Evolutionary conservation across 1,140 invertebrate genomes (phyloP).

Genomic region (Mylabris phalerata): DNA sequence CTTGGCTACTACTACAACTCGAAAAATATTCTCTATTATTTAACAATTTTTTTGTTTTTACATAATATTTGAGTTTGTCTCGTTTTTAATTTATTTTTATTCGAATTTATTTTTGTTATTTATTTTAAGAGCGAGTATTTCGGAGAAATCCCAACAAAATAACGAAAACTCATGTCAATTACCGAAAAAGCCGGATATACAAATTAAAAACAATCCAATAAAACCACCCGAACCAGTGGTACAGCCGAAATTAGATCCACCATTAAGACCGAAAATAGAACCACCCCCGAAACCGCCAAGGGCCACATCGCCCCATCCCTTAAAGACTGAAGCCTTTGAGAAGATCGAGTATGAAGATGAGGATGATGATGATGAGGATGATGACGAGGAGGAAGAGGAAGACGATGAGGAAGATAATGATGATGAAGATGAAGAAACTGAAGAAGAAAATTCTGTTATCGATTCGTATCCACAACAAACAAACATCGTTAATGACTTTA

Average conservation of each 20-base stretch:
- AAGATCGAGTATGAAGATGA: conserved; percentile 35
- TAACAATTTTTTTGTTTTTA: no score
- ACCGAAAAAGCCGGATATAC: neutral
- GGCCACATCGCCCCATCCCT: conserved; percentile 36
- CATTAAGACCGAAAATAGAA: conserved; percentile 12
- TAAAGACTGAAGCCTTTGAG: conserved; percentile 30
- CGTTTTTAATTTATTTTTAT: conserved; percentile 19
- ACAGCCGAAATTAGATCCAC: conserved; percentile 1
- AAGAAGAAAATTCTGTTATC: conserved; percentile 33
- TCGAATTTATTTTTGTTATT: conserved; percentile 27
- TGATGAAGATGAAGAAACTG: conserved; percentile 30
- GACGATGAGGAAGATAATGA: conserved; percentile 32
- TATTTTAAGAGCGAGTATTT: conserved; percentile 21
- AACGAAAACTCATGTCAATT: no score
- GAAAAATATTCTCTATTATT: no score
- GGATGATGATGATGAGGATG: conserved; percentile 29
- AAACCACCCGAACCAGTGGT: conserved; percentile 6
- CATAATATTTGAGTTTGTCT: neutral
- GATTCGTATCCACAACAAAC: conserved; percentile 17
- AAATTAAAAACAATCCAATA: conserved; percentile 17
- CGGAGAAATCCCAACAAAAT: no score
- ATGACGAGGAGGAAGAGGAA: conserved; percentile 24
- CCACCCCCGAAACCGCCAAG: conserved; percentile 33
- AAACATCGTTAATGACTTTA: conserved; percentile 28
- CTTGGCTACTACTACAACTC: no score